phyloP scores from a whole-genome alignment of 2,888 invertebrate species.

The Gortyna flavago region DNA sequence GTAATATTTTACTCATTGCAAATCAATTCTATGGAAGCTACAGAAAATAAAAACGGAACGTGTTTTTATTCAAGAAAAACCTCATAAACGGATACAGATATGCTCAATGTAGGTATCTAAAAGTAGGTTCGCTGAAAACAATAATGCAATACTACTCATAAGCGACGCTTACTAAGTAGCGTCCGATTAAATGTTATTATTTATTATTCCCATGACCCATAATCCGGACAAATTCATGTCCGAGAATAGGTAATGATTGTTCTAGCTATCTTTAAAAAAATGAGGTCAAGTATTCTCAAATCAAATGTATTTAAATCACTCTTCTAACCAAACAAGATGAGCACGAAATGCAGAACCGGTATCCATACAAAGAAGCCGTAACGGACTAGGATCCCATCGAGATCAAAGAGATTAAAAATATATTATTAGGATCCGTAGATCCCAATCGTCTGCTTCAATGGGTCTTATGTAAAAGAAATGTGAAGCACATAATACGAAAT shows the following conservation, averaged over 20 bases:
- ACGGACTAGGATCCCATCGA: slow-evolving; percentile 42
- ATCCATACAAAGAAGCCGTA: slow-evolving; percentile 48
- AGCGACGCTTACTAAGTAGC: neutral
- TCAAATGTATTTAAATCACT: slow-evolving; percentile 25
- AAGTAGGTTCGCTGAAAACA: neutral
- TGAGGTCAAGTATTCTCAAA: slow-evolving; percentile 35
- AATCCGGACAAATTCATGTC: neutral
- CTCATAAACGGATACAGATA: neutral
- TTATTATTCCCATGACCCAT: neutral
- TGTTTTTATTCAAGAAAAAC: neutral
- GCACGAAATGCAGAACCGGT: slow-evolving; percentile 28
- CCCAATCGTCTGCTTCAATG: slow-evolving; percentile 58
- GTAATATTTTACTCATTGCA: neutral
- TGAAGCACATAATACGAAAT: slow-evolving; percentile 47
- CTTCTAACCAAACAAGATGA: slow-evolving; percentile 31
- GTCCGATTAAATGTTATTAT: neutral
- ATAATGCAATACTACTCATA: neutral
- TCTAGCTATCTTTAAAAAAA: slow-evolving; percentile 6
- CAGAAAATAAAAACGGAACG: neutral
- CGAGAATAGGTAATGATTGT: neutral
- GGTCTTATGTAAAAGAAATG: slow-evolving; percentile 56
- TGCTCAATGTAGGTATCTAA: neutral
- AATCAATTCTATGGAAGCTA: neutral
- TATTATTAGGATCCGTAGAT: slow-evolving; percentile 63
- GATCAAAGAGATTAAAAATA: slow-evolving; percentile 69